A percentile compares a stretch with the other conserved stretches of the same genome.
phyloP scores from a whole-genome alignment of 2,113 vertebrate genomes.

The Notarius lentiginosus region DNA sequence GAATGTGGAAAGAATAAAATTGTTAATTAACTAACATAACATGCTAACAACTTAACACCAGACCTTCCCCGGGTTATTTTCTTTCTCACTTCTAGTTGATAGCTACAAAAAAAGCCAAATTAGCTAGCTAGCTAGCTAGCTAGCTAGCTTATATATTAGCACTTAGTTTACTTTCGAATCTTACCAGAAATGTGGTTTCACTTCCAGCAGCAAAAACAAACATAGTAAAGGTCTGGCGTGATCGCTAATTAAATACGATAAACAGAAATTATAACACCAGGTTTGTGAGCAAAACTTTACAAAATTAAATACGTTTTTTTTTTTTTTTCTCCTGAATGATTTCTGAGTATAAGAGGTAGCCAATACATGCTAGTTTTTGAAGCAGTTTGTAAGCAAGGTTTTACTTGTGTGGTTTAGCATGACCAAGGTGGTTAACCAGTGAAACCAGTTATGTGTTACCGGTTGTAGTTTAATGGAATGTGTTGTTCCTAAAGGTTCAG shows the following conservation, averaged over 20 bases:
- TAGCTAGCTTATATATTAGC: no score
- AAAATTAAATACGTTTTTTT: no score
- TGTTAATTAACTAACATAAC: no score
- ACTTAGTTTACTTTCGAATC: no score
- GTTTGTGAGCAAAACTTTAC: not conserved
- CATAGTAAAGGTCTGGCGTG: not conserved
- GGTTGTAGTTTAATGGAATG: not conserved
- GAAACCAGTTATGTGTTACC: not conserved
- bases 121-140: no score
- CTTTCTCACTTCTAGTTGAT: no score
- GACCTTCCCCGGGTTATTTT: no score
- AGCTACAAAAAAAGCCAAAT: no score
- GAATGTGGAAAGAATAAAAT: no score
- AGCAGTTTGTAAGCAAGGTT: not conserved
- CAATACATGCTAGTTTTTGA: not conserved
- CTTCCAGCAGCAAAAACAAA: not conserved
- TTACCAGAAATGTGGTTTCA: no score
- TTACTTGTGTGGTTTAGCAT: not conserved
- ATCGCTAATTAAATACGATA: not conserved
- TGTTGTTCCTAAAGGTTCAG: not conserved
- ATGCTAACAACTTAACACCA: no score
- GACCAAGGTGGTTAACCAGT: not conserved
- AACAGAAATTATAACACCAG: not conserved
- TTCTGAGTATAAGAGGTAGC: not conserved
- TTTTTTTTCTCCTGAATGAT: no score